Conservation (phyloP, 2,888 invertebrate genomes). For the Lumbricus terrestris region DNA sequence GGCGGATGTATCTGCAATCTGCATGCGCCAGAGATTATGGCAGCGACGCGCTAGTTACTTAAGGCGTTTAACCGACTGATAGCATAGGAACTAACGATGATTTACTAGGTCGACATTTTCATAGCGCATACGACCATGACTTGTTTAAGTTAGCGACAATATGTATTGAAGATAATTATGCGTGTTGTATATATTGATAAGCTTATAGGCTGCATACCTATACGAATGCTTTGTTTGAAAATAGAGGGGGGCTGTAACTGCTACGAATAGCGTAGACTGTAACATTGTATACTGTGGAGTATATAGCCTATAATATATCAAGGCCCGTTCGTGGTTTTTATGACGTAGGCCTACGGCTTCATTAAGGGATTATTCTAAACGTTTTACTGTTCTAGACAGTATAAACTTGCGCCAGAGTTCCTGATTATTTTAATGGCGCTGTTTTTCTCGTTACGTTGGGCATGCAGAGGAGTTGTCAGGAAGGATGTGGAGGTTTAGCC, state of each 20-base stretch:
- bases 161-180: background rate
- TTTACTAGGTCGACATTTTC: background rate
- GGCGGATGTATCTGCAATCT: no score
- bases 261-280: no score
- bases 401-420: background rate
- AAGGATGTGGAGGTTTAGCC: no score
- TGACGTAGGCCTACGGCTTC: no score
- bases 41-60: background rate
- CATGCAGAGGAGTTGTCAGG: no score
- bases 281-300: no score
- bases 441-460: background rate
- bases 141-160: background rate
- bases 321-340: background rate
- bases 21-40: background rate
- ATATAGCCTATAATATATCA: background rate
- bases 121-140: background rate
- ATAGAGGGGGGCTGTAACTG: no score
- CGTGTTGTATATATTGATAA: background rate
- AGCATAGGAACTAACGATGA: background rate
- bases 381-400: background rate
- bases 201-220: background rate
- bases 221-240: background rate
- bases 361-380: background rate
- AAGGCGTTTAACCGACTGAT: background rate
- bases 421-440: background rate